These are phyloP conservation scores for Syngnathus rostellatus DNA, from an alignment of 2,797 vertebrate species.

Conservation along the genomic window DNA sequence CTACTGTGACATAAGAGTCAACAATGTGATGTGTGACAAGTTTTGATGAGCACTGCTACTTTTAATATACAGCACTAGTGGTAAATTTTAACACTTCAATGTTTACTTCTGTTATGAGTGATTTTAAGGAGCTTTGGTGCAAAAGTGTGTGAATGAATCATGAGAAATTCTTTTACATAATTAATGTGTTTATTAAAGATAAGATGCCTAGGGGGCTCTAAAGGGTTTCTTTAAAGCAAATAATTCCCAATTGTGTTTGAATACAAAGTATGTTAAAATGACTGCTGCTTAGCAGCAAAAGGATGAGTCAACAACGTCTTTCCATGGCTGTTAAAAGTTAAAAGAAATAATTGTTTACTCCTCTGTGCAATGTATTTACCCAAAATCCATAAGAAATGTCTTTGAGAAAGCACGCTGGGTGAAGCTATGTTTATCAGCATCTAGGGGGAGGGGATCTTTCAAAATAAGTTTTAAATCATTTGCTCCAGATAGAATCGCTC, in stretches of 20 bases:
- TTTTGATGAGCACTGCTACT: neutral
- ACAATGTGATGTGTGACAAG: neutral
- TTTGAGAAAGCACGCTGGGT: conserved; percentile 26
- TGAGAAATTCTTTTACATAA: conserved; percentile 46
- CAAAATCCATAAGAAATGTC: conserved; percentile 25
- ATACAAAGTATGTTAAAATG: conserved; percentile 41
- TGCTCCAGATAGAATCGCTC: conserved; percentile 8
- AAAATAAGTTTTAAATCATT: conserved; percentile 39
- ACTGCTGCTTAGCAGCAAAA: conserved; percentile 36
- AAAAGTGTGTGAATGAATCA: conserved; percentile 30
- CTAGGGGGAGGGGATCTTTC: conserved; percentile 29
- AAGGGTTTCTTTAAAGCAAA: conserved; percentile 40
- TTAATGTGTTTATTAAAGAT: conserved; percentile 61
- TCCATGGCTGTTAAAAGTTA: conserved; percentile 22
- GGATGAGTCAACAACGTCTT: conserved; percentile 44
- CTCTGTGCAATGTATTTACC: conserved; percentile 26
- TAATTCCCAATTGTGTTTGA: conserved; percentile 55
- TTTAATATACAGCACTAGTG: neutral
- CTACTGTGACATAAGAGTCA: neutral
- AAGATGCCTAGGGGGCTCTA: conserved; percentile 31
- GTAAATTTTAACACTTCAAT: conserved; percentile 5
- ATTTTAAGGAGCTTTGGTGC: conserved; percentile 18
- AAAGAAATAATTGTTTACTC: conserved; percentile 29
- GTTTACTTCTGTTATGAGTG: conserved; percentile 18
- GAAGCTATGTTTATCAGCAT: conserved; percentile 29